Conservation (phyloP, 2,888 invertebrate species). For the Dilophus febrilis region DNA sequence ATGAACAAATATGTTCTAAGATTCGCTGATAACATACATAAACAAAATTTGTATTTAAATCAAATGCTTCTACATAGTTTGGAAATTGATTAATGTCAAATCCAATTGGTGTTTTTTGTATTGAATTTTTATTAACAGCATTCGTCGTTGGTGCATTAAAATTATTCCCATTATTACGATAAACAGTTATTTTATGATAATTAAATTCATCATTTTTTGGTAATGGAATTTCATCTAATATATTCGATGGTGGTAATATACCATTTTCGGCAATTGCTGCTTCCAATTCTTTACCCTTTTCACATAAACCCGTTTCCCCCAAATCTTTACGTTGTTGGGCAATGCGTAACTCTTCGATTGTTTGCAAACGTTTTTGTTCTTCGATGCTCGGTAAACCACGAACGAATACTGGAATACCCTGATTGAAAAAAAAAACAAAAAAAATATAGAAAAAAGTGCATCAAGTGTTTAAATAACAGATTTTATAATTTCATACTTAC, state of each 20-base stretch:
- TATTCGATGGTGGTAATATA: slow-evolving; percentile 50
- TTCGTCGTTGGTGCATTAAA: too few species aligned
- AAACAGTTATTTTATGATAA: slow-evolving; percentile 41
- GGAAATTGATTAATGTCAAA: slow-evolving; percentile 48
- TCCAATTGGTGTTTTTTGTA: slow-evolving; percentile 30
- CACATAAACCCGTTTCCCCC: slow-evolving; percentile 48
- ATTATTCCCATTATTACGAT: slow-evolving; percentile 20
- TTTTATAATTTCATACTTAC: too few species aligned
- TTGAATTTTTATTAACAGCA: too few species aligned
- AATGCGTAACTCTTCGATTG: slow-evolving; percentile 54
- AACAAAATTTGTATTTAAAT: slow-evolving; percentile 67
- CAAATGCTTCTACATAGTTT: slow-evolving; percentile 58
- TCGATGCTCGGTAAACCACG: slow-evolving; percentile 42
- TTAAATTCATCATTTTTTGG: slow-evolving; percentile 56
- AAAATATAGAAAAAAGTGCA: neutral
- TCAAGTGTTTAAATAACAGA: too few species aligned
- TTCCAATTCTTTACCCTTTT: slow-evolving; percentile 41
- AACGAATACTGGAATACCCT: slow-evolving; percentile 9
- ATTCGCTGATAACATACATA: too few species aligned
- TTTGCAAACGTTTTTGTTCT: slow-evolving; percentile 46
- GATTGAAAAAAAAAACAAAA: neutral
- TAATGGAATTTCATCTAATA: slow-evolving; percentile 56
- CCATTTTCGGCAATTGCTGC: slow-evolving; percentile 62
- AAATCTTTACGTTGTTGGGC: slow-evolving; percentile 44
- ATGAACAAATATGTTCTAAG: too few species aligned